Base-by-base conservation (phyloP, 2,113 vertebrate species). In the Pseudonaja textilis region DNA sequence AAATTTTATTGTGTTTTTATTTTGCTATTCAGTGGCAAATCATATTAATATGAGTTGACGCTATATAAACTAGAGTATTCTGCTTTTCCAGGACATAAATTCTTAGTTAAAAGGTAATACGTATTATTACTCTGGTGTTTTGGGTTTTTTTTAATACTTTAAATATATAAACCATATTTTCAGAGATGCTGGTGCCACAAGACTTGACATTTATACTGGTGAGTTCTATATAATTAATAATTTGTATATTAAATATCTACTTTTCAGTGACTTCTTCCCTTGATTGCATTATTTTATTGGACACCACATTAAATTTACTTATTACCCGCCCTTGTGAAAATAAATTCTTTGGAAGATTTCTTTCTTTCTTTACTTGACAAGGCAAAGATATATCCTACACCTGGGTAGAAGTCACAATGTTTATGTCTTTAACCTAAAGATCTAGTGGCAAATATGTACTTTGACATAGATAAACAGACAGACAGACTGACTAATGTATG, bases 201-300 rank as follows among this genome's bases (percentile, higher is more conserved):
- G 98, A 95, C 98, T 98, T 96, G 98, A 99, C 96, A 98, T 98
- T 95, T 98, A 98, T 96, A 98, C 98, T 98, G 98, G 98, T 98
- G 97, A 98, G 96, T 92, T 85, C 55, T 88, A 7, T 54, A 5
- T 54, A 88, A 42, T 39, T 50, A 29, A 18, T 18, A 14, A 92
- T 91, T 91, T 90, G 64, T 16, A 50, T 95, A 81, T 2, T 0
- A 1, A 87, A 29, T 87, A 52, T 1, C 5, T 22, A 45, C 3
- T 50, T 87, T 50, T 87, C 45, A 50, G 23, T 50, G 34, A 39
- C 54, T 39, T 34, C 29, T 25, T 89, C 39, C 9, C 8, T 57
- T 89, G 20, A 12, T 89, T 89, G 1, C n/a, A 42, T 89, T 89
- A 16, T 61, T 3, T 0, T 1, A 57, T 89, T 47, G 90, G 85